These are phyloP conservation scores for Ascidia mentula DNA, from an alignment of 23 tunicate species.

Conservation along the genomic window DNA sequence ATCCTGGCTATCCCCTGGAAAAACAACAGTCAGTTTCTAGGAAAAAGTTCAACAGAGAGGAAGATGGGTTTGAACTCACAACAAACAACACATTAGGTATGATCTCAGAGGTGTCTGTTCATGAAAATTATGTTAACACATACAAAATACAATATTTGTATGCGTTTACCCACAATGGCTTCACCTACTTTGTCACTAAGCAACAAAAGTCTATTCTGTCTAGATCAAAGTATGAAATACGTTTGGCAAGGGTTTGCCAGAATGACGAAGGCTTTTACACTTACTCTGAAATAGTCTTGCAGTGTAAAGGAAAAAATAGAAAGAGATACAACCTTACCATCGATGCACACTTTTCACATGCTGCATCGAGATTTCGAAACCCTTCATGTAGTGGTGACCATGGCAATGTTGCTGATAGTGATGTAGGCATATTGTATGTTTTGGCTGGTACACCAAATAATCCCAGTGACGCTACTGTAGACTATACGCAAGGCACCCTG, in stretches of 20 bases:
- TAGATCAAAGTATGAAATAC: conserved; percentile 10
- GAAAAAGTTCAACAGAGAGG: conserved; percentile 45
- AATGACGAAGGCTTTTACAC: conserved; percentile 50
- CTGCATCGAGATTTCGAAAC: conserved; percentile 24
- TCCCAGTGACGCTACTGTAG: background rate
- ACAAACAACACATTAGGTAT: background rate
- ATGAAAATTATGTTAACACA: background rate
- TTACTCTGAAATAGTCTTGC: conserved; percentile 50
- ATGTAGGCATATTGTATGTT: background rate
- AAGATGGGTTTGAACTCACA: conserved; percentile 52
- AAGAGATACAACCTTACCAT: conserved; percentile 19
- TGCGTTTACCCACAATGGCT: conserved; percentile 63
- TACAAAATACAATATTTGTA: conserved; percentile 53
- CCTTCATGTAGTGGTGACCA: background rate
- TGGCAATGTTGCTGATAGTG: background rate
- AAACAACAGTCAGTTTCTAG: conserved; percentile 75
- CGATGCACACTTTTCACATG: conserved; percentile 44
- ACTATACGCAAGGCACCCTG: conserved; percentile 8
- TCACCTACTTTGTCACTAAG: conserved; percentile 59
- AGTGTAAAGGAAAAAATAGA: conserved; percentile 21
- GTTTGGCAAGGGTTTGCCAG: conserved; percentile 63
- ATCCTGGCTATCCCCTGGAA: conserved; percentile 12
- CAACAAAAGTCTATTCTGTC: conserved; percentile 36
- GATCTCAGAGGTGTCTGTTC: conserved; percentile 38
- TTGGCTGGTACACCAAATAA: background rate